Base-by-base conservation (phyloP, 1,140 invertebrate species). In the Ganaspis sp. region DNA sequence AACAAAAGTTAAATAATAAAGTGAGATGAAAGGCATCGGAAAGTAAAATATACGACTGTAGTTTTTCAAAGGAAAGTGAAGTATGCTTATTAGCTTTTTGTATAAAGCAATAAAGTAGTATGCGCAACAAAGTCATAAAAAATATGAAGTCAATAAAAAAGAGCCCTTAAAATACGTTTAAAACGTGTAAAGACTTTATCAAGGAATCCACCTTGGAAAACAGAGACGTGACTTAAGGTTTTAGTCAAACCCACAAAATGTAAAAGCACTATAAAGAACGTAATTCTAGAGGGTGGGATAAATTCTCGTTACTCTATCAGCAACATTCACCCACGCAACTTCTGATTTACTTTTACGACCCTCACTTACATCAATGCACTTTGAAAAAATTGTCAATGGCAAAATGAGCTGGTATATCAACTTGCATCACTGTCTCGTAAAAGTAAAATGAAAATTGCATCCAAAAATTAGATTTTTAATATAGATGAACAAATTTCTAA, bases 231-330 rank as follows among this genome's bases (percentile, higher is more conserved):
- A 64, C 26, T 26, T 64, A 64, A 64, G 23, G 23, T 15, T 64
- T 64, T 26, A 34, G 58, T 29, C 58, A 64, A n/a, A 29, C 58
- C 26, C 23, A 29, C 58, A 34, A 64, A 64, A 64, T 29, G 21
- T 29, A 64, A 64, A 64, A 34, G 26, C 26, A n/a, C 12, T 64
- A 29, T 64, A 64, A 64, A 64, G 23, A 64, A 64, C 58, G 58
- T 29, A 29, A 64, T 26, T 64, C 58, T 26, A 64, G 11, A 64
- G 58, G 58, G 23, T 64, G 26, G 23, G 23, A 64, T 64, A 29
- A 64, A 64, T 64, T 64, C 58, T 64, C 58, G 12, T 29, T 64
- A 26, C 11, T 64, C 23, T 64, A 15, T 29, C 11, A 64, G 2
- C 23, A 29, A 29, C 11, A 64, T 34, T 15, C 58, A 29, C 23